Base-by-base conservation (phyloP, 2,888 invertebrate species). In the Drosophila acutilabella region DNA sequence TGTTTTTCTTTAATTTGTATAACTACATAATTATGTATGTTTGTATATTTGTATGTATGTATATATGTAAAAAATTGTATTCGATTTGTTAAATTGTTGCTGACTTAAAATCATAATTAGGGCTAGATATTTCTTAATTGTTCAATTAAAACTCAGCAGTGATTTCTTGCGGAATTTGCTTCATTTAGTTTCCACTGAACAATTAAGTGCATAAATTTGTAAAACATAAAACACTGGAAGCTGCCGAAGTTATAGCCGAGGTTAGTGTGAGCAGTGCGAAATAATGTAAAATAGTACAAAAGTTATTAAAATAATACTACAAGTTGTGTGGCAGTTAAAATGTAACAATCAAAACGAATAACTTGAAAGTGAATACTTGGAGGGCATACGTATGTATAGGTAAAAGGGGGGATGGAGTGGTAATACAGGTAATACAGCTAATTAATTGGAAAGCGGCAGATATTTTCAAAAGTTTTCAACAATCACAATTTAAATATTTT, bases 251-350 rank as follows among this genome's bases (percentile, higher is more conserved):
- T 50, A 53, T 57, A 38, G 52, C 40, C 64, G 53, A 66, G 65
- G 41, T 66, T 66, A 72, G 52, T 47, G 41, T 13, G 1, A 50
- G 64, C 57, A 60, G 61, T 66, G 47, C 68, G 44, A 47, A 30
- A 45, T 14, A 18, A 54, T 47, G 45, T 48, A 56, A 48, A 47
- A 45, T 33, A 40, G 38, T 57, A 56, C 10, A 57, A 16, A 48
- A 68, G 61, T 57, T 44, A 30, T 50, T 54, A 76, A 65, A 67
- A 57, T 83, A 83, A 81, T 83, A 83, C 83, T 81, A 77, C 6
- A 51, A 57, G 33, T 62, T 76, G 51, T 73, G 74, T 77, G 74
- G 78, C 80, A 82, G 72, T 70, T 78, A 50, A 68, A 50, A 56
- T 7, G 8, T 66, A 59, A 61, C 51, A 44, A 64, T 47, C 56